These are phyloP conservation scores for Teleiodes luculella DNA, from an alignment of 2,888 invertebrate genomes.

Conservation along the genomic window DNA sequence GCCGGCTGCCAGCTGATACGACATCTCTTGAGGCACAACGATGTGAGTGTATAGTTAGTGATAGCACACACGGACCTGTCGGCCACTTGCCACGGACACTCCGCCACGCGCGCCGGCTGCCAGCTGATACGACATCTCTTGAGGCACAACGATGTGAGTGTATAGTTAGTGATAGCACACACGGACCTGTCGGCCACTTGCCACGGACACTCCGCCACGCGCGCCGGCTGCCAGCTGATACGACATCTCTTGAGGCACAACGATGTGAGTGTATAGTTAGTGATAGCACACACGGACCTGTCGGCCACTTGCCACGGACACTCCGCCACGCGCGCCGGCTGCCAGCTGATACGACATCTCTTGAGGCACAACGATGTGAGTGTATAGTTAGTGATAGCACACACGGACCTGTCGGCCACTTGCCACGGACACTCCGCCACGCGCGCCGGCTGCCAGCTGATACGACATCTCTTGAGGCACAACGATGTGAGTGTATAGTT, in stretches of 20 bases:
- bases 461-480: constrained; percentile 84
- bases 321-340: constrained; percentile 82
- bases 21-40: constrained; percentile 83
- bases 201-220: constrained; percentile 80
- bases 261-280: constrained; percentile 66
- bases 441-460: constrained; percentile 83
- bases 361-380: constrained; percentile 81
- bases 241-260: constrained; percentile 84
- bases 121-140: constrained; percentile 87
- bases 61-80: constrained; percentile 81
- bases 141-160: constrained; percentile 80
- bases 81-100: constrained; percentile 75
- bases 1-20: constrained; percentile 87
- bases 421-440: constrained; percentile 81
- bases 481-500: constrained; percentile 75
- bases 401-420: constrained; percentile 59
- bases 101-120: constrained; percentile 82
- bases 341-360: constrained; percentile 87
- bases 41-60: constrained; percentile 64
- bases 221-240: constrained; percentile 85
- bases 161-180: constrained; percentile 47
- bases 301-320: constrained; percentile 76
- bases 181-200: constrained; percentile 81
- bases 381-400: constrained; percentile 22
- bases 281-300: constrained; percentile 39